A percentile compares a stretch with the other conserved stretches of the same genome.
Evolutionary conservation across 2,888 invertebrate species (phyloP).

Genomic region (Aporophyla lueneburgensis): DNA sequence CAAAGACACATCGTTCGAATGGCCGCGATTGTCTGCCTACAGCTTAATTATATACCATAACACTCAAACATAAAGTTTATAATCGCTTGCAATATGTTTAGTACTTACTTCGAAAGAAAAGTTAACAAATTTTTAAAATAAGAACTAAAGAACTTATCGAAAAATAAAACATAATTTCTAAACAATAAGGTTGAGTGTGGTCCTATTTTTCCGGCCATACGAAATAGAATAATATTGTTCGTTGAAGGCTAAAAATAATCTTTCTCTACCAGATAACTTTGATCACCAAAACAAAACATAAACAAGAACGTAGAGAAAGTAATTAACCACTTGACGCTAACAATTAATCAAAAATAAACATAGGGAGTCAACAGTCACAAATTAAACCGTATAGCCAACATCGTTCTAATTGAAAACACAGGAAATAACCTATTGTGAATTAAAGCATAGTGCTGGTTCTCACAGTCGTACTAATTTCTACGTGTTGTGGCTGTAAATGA

Average conservation of each 20-base stretch:
- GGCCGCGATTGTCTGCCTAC: no score
- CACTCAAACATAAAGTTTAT: no score
- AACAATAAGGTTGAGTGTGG: no score
- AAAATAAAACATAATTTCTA: no score
- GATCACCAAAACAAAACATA: neutral
- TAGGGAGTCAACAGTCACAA: slow-evolving; percentile 20
- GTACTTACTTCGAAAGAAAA: no score
- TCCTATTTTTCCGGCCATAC: no score
- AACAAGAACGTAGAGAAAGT: slow-evolving; percentile 14
- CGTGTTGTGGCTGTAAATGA: slow-evolving; percentile 53
- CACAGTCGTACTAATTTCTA: slow-evolving; percentile 55
- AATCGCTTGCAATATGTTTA: no score
- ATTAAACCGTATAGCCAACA: slow-evolving; percentile 33
- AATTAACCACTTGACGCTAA: slow-evolving; percentile 7
- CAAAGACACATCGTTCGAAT: no score
- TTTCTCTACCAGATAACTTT: neutral
- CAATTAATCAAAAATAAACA: slow-evolving; percentile 33
- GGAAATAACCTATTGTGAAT: slow-evolving; percentile 61
- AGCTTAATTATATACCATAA: no score
- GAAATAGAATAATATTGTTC: no score
- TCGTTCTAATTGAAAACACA: slow-evolving; percentile 60
- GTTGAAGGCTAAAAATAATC: neutral
- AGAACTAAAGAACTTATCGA: no score
- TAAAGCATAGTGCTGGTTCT: slow-evolving; percentile 55
- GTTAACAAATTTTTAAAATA: no score